These are phyloP conservation scores for Drosophila mauritiana DNA, from an alignment of 1,140 invertebrate genomes.

Conservation along the genomic window DNA sequence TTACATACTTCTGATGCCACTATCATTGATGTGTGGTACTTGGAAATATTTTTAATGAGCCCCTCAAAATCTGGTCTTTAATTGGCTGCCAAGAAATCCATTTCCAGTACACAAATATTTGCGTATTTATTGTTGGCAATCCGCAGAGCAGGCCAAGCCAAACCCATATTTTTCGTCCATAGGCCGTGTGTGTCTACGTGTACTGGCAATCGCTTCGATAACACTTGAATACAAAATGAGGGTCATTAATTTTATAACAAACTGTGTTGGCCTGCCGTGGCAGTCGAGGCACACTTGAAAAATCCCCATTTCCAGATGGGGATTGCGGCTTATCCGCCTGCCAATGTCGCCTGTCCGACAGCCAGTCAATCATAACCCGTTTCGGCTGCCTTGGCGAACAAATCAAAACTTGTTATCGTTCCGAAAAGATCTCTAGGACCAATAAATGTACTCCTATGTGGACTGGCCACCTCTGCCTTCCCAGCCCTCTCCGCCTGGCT, in stretches of 20 bases:
- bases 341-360: conserved; percentile 65
- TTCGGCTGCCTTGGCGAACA: conserved; percentile 72
- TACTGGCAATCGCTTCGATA: conserved; percentile 79
- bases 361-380: conserved; percentile 82
- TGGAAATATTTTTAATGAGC: conserved; percentile 53
- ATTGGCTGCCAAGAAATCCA: conserved; percentile 60
- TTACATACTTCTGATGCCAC: background rate
- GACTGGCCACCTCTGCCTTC: conserved; percentile 40
- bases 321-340: conserved; percentile 58
- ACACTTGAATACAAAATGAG: conserved; percentile 83
- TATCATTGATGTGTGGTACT: conserved; percentile 12
- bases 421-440: conserved; percentile 73
- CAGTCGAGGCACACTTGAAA: conserved; percentile 48
- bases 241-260: conserved; percentile 83
- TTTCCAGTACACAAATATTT: conserved; percentile 49
- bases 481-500: background rate
- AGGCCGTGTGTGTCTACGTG: conserved; percentile 61
- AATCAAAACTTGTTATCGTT: conserved; percentile 80
- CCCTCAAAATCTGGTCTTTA: conserved; percentile 63
- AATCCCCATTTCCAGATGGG: conserved; percentile 25
- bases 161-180: conserved; percentile 64
- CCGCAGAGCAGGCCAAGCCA: conserved; percentile 36
- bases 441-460: conserved; percentile 63
- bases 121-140: conserved; percentile 55
- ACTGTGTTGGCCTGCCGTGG: conserved; percentile 54